A percentile compares a stretch with the other conserved stretches of the same genome.
Evolutionary conservation across 2,888 invertebrate genomes (phyloP).

Genomic region (Tortrix viridana): DNA sequence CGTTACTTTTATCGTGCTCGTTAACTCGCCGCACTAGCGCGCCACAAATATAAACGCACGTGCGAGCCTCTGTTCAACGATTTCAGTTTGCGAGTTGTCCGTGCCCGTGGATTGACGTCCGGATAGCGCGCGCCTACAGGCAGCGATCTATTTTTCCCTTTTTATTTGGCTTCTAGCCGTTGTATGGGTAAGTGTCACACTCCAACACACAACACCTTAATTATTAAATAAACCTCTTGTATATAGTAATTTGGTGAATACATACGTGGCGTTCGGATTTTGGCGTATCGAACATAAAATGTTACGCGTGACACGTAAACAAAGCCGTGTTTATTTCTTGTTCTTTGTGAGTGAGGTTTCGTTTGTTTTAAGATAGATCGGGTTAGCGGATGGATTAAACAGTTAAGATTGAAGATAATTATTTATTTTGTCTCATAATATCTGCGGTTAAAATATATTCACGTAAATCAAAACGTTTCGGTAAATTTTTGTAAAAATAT

Average conservation of each 20-base stretch:
- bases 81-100: conserved; percentile 70
- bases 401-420: too few relatives aligned
- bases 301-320: conserved; percentile 33
- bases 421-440: too few relatives aligned
- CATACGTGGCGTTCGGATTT: conserved; percentile 3
- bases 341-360: conserved; percentile 18
- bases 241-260: background rate
- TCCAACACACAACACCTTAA: background rate
- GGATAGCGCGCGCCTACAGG: conserved; percentile 73
- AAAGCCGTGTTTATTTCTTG: conserved; percentile 28
- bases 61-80: conserved; percentile 60
- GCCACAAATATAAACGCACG: conserved; percentile 63
- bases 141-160: conserved; percentile 78
- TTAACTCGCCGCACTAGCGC: conserved; percentile 44
- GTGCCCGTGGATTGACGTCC: conserved; percentile 58
- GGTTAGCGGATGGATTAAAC: background rate
- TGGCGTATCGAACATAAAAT: conserved; percentile 13
- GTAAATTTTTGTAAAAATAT: too few relatives aligned
- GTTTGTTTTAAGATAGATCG: background rate
- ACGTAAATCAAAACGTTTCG: too few relatives aligned
- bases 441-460: too few relatives aligned
- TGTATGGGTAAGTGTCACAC: conserved; percentile 79
- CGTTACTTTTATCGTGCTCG: conserved; percentile 12
- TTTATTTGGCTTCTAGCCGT: conserved; percentile 85
- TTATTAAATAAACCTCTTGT: background rate